phyloP scores from a whole-genome alignment of 2,797 vertebrate genomes.

The Oophaga sylvatica region DNA sequence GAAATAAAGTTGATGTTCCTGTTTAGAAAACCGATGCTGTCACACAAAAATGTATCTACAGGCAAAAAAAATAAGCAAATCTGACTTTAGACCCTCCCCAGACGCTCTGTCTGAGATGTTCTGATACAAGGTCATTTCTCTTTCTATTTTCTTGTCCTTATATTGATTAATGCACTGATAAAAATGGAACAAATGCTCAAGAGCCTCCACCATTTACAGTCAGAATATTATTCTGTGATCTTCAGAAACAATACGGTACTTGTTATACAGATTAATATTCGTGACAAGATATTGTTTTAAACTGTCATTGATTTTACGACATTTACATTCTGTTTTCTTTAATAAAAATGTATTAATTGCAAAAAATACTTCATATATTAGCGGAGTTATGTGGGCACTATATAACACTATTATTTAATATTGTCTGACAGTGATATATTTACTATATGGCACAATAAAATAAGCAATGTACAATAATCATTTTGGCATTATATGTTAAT shows the following conservation, averaged over 20 bases:
- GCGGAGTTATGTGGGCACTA: background rate
- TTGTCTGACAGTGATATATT: background rate
- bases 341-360: no score
- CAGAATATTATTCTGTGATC: no score
- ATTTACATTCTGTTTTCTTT: no score
- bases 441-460: background rate
- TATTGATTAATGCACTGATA: background rate
- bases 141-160: background rate
- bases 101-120: background rate
- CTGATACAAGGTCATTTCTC: background rate
- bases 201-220: background rate
- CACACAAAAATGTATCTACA: slow-evolving; percentile 7
- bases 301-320: no score
- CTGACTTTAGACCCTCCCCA: background rate
- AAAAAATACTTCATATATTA: no score
- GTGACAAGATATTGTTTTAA: no score
- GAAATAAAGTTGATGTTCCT: slow-evolving; percentile 2
- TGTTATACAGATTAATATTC: no score
- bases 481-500: background rate
- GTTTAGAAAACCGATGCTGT: background rate
- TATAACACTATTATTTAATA: background rate
- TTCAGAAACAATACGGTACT: no score
- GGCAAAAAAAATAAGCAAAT: background rate
- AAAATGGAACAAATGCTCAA: background rate
- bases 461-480: background rate